Percentiles rank a stretch among this genome's conserved stretches.
phyloP scores from a whole-genome alignment of 1,140 invertebrate species.

The Bemisia tabaci region DNA sequence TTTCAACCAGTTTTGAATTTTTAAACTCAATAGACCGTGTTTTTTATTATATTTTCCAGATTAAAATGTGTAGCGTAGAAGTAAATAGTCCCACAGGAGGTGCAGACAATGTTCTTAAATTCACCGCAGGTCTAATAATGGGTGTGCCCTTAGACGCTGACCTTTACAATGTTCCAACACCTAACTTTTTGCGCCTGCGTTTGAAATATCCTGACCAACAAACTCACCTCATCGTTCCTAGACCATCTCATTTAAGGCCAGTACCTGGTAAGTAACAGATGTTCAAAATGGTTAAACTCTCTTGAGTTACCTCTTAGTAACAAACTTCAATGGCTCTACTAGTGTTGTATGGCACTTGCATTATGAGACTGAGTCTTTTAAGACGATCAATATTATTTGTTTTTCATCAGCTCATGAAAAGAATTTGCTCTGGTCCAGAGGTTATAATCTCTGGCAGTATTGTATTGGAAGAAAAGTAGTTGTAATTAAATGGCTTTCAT shows the following conservation, averaged over 20 bases:
- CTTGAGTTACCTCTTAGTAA: conserved; percentile 13
- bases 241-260: conserved; percentile 43
- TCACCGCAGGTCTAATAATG: conserved; percentile 80
- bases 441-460: too few species aligned
- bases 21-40: background rate
- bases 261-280: too few species aligned
- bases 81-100: conserved; percentile 74
- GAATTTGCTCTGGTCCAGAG: too few species aligned
- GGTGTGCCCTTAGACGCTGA: conserved; percentile 75
- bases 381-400: too few species aligned
- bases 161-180: conserved; percentile 61
- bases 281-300: too few species aligned
- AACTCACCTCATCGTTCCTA: conserved; percentile 64
- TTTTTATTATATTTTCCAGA: conserved; percentile 32
- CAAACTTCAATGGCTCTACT: background rate
- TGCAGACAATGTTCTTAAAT: conserved; percentile 75
- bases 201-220: conserved; percentile 87
- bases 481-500: too few species aligned
- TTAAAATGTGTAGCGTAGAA: conserved; percentile 59
- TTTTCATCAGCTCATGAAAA: background rate
- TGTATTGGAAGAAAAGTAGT: too few species aligned
- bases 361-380: too few species aligned
- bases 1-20: background rate
- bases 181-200: conserved; percentile 58
- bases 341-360: background rate